Evolutionary conservation across 2,888 invertebrate species (phyloP), one percentile per base, ranked within the genome.

Genomic region (Nemurella pictetii): DNA sequence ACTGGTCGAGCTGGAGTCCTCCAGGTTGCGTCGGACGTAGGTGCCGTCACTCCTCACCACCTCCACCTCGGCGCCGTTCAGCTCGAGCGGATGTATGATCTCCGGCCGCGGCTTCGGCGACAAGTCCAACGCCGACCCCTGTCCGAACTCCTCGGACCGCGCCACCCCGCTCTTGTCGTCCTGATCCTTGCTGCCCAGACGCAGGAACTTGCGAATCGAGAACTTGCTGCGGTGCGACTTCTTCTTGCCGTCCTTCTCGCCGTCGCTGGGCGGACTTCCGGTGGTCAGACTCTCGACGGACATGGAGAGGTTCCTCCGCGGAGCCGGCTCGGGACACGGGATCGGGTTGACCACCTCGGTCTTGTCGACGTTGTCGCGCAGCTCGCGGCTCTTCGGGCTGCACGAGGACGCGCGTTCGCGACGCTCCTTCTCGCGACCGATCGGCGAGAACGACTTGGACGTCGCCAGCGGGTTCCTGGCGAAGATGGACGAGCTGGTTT

Each of bases 11-110:
- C 91, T 91, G 0, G 85, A 84, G 72, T 85, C 86, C 27, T 84
- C 85, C 36, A 73, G 20, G 27, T 32, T 80, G 30, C 78, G 84
- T 28, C 80, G 78, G 84, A 81, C 81, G 74, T 83, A 82, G 20
- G 80, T 35, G 0, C 81, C 85, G 30, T 82, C 84, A 72, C 84
- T 83, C 55, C 83, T 83, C 72, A 96, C 93, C 72, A 96, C 96
- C 89, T 96, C 96, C 0, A 96, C 96, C 86, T 93, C 95, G 12
- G 95, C 94, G 35, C 96, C 95, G 89, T 96, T 96, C 86, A 97
- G 92, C 88, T 97, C 97, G 88, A 96, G 92, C 20, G 97, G 97
- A 92, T 97, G 97, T 86, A 97, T 96, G 87, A 97, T 97, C 86
- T 97, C 96, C 29, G 96, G 91, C 25, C 96, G 93, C 0, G 95